Base-by-base conservation (phyloP, 2,888 invertebrate genomes). In the Kryphioiulus occultus region DNA sequence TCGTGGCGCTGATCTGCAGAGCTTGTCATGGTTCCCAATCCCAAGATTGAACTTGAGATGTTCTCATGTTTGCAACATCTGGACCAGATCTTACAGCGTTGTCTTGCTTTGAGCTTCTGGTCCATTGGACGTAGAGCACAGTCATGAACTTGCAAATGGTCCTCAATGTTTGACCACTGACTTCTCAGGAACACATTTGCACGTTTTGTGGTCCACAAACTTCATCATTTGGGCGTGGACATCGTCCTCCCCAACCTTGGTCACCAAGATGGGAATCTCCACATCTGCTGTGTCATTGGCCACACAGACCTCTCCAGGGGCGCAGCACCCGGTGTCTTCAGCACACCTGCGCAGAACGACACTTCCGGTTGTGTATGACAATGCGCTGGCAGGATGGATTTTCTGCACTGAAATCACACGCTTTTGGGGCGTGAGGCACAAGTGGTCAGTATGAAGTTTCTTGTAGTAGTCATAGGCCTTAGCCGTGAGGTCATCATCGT, bases 401-500 rank as follows among this genome's bases (percentile, higher is more conserved):
- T 86, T 15, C 68, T 86, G 86, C 30, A 86, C 68, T 12, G 86
- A 59, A 19, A 86, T 4, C 5, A 86, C 32, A 22, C 86, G 22
- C 12, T 47, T 7, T 32, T 86, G 86, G 19, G 86, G 86, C 9
- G 9, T 26, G 10, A n/a, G 15, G n/a, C 86, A 86, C 30, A 22
- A n/a, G 68, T 59, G 22, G 17, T 86, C 86, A 3, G 17, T 1
- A 32, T 59, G 53, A 22, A 86, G 30, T 68, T 53, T 30, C 30
- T 59, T 26, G 68, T 59, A 86, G 68, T 86, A 86, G 5, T 86
- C 86, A 32, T 10, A 15, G 32, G 86, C 86, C 26, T 47, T 86
- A 10, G 4, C 42, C 42, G 9, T n/a, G 44, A 44, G 17, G 26
- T 30, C 85, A 9, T 42, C 26, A 22, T 59, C 22, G 7, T 15